These are phyloP conservation scores for Pseudeuparius sepicola DNA, from an alignment of 2,888 invertebrate species.

Conservation along the genomic window DNA sequence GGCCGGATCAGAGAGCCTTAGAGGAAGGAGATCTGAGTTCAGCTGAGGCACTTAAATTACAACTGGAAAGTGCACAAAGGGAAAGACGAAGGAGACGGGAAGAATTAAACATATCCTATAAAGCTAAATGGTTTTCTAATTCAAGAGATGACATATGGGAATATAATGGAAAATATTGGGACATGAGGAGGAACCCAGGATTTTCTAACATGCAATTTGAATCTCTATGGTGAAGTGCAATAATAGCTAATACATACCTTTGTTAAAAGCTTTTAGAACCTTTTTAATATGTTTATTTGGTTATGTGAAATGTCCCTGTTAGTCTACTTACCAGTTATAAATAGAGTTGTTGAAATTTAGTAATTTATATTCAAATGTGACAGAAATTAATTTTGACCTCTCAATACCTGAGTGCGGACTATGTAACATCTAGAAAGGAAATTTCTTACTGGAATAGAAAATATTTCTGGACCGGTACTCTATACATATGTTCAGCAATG, in stretches of 20 bases:
- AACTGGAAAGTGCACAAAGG: slow-evolving; percentile 64
- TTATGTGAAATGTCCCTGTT: too few species aligned
- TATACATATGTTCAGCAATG: too few species aligned
- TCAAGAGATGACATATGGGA: slow-evolving; percentile 44
- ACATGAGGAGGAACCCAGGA: slow-evolving; percentile 53
- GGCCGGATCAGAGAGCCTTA: slow-evolving; percentile 68
- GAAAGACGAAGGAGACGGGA: slow-evolving; percentile 55
- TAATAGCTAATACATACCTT: slow-evolving; percentile 2
- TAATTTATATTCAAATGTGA: too few species aligned
- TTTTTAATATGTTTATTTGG: too few species aligned
- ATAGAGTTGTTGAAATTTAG: too few species aligned
- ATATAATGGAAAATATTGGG: slow-evolving; percentile 70
- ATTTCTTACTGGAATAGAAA: too few species aligned
- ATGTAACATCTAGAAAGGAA: too few species aligned
- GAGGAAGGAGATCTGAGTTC: slow-evolving; percentile 67
- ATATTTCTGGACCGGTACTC: too few species aligned
- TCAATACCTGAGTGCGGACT: too few species aligned
- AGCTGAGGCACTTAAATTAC: slow-evolving; percentile 61
- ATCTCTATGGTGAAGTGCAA: slow-evolving; percentile 51
- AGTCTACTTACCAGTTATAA: too few species aligned
- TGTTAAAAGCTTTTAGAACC: slow-evolving; percentile 9
- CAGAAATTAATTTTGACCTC: too few species aligned
- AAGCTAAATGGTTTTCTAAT: slow-evolving; percentile 50
- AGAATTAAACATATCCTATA: slow-evolving; percentile 42
- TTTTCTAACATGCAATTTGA: slow-evolving; percentile 49